phyloP scores from a whole-genome alignment of 1,140 invertebrate species.

The Monomorium pharaonis region DNA sequence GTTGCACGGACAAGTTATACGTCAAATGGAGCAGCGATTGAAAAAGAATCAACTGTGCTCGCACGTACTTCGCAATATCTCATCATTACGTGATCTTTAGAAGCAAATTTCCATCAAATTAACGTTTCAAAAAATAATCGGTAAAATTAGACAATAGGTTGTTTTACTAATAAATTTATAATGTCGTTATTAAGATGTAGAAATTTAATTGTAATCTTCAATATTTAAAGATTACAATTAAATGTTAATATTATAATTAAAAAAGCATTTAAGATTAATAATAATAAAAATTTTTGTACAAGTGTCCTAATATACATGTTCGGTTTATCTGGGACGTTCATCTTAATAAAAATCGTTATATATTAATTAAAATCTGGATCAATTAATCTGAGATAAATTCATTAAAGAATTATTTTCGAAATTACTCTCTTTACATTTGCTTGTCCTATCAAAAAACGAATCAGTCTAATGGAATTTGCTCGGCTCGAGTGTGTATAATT shows the following conservation, averaged over 20 bases:
- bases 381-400: neutral
- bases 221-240: too few species aligned
- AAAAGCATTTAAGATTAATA: too few species aligned
- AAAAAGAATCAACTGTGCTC: neutral
- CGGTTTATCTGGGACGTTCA: too few species aligned
- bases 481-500: neutral
- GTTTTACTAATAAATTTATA: too few species aligned
- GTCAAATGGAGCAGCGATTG: neutral
- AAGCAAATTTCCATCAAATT: neutral
- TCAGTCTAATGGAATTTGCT: neutral
- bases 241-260: too few species aligned
- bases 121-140: neutral
- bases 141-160: neutral
- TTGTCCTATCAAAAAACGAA: too few species aligned
- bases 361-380: neutral
- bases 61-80: neutral
- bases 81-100: neutral
- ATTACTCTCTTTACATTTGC: neutral
- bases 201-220: too few species aligned
- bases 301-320: too few species aligned
- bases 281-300: too few species aligned
- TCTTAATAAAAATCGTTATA: neutral
- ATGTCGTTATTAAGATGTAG: too few species aligned
- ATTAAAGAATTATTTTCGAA: neutral
- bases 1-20: slow-evolving; percentile 20